Evolutionary conservation across 2,888 invertebrate species (phyloP).

Genomic region (Lasioglossum villosulum): DNA sequence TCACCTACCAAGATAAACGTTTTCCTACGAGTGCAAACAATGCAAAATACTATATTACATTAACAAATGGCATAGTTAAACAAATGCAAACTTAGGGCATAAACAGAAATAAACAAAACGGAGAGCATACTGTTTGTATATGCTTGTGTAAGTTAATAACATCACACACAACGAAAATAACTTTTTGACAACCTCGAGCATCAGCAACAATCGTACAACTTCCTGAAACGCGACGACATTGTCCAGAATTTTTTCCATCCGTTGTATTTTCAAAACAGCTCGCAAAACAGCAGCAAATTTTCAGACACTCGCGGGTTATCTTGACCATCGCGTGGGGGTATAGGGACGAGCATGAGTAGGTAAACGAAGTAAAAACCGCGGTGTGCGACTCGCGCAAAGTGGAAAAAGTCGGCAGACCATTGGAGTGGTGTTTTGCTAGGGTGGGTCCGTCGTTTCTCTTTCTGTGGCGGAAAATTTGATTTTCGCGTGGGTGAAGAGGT

Average conservation of each 20-base stretch:
- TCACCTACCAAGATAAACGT: no score
- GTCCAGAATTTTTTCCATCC: constrained; percentile 15
- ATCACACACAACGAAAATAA: not conserved
- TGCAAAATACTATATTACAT: no score
- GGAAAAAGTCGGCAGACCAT: constrained; percentile 33
- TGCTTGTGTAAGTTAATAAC: not conserved
- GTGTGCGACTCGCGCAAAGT: not conserved
- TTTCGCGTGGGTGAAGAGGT: constrained; percentile 52
- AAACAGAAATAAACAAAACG: no score
- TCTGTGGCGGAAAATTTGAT: constrained; percentile 62
- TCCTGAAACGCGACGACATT: not conserved
- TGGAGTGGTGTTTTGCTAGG: not conserved
- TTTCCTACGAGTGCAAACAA: no score
- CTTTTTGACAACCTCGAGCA: not conserved
- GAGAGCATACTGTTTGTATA: no score
- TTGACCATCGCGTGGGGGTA: constrained; percentile 36
- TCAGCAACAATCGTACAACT: not conserved
- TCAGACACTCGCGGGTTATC: constrained; percentile 57
- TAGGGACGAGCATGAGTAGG: not conserved
- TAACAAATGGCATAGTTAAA: no score
- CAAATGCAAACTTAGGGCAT: no score
- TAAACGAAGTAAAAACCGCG: constrained; percentile 17
- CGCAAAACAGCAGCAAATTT: constrained; percentile 15
- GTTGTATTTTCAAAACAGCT: not conserved
- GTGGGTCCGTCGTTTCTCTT: not conserved